Percentiles rank a stretch among this genome's conserved stretches.
Conservation (phyloP, 2,797 vertebrate species). For the Sarcoramphus papa region DNA sequence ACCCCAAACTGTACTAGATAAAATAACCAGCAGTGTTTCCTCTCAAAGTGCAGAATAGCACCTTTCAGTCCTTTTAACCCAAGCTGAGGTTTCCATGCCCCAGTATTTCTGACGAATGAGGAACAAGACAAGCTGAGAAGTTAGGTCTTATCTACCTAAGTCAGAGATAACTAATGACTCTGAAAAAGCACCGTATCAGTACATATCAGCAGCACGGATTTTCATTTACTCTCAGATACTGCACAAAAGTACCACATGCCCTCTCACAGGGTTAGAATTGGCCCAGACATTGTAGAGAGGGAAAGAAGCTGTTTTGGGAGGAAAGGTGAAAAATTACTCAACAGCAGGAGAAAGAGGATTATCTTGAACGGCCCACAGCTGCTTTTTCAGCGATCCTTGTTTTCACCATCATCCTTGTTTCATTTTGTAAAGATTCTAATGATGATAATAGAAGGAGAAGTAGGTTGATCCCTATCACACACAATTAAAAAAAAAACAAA, state of each 20-base stretch:
- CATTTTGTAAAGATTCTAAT: not conserved
- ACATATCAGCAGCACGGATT: not conserved
- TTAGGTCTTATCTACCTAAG: not conserved
- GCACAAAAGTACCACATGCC: not conserved
- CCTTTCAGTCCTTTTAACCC: not conserved
- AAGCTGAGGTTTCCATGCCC: not conserved
- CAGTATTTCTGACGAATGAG: not conserved
- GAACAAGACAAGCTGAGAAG: not conserved
- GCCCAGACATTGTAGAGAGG: not conserved
- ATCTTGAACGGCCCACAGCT: not conserved
- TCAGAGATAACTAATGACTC: not conserved
- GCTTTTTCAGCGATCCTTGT: not conserved
- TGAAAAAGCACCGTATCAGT: not conserved
- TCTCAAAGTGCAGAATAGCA: not conserved
- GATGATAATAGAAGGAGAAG: not conserved
- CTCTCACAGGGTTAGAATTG: accelerated
- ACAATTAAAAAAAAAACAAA: not conserved
- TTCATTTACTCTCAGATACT: not conserved
- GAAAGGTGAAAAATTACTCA: not conserved
- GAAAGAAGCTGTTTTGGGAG: not conserved
- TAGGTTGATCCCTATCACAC: not conserved
- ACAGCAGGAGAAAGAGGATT: not conserved
- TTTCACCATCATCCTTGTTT: not conserved
- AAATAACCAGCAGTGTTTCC: not conserved
- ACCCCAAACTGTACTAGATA: not conserved